Evolutionary conservation across 1,140 invertebrate species (phyloP), one percentile per base, ranked within the genome.

Genomic region (Archegozetes longisetosus): DNA sequence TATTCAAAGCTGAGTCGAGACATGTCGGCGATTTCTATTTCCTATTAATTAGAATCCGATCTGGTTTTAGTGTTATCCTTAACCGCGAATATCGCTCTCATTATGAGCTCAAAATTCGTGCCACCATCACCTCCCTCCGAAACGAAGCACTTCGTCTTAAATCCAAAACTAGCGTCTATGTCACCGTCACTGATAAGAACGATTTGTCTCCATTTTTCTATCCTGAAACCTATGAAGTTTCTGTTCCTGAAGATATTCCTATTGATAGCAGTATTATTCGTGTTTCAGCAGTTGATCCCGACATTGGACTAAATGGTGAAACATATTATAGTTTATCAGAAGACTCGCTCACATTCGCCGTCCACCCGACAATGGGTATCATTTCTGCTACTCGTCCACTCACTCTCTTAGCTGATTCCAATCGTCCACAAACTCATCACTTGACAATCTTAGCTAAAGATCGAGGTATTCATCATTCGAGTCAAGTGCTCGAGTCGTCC

Each of bases 321-420:
- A 89, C 96, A 65, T 96, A 96, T 72, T 98, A 95, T 71, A 93
- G 86, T 71, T 84, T 96, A 65, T 75, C 79, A n/a, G 79, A 90
- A 61, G 74, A 78, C 20, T 88, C 83, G 4, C 82, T 87, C 64
- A 80, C 84, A 62, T 95, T 95, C 71, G 84, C 88, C 4, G 82
- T 95, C 58, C 88, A 97, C 74, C 89, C 91, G 13, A 88, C 89
- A 27, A 87, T 82, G 14, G 93, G 92, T 2, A 80, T 89, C 12
- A 80, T 96, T 46, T 84, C 85, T 2, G 76, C 93, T 6, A 87
- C 88, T 1, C 79, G 86, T 66, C 82, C 82, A 20, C 75, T 62
- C 94, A 28, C 78, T 79, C 58, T 84, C 81, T 65, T 59, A 58
- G 32, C 53, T 61, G 14, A 20, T 28, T 22, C n/a, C 6, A 28